phyloP scores from a whole-genome alignment of 1,140 invertebrate genomes.

The Drosophila elegans region DNA sequence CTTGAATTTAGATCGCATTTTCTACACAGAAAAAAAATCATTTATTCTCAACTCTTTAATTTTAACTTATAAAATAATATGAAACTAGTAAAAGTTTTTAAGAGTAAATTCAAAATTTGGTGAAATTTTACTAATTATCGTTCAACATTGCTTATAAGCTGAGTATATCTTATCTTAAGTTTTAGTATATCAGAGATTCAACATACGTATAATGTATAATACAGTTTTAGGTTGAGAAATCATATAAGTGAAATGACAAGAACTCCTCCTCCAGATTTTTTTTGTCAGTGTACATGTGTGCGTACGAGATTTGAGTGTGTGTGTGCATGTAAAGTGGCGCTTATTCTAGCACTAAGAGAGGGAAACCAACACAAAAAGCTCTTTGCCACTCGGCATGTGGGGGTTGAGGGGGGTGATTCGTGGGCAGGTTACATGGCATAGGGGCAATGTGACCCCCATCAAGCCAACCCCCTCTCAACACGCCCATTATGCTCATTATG shows the following conservation, averaged over 20 bases:
- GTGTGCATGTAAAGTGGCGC: conserved; percentile 62
- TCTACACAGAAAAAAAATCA: not conserved
- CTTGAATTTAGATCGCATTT: not conserved
- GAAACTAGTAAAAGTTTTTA: no score
- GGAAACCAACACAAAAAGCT: conserved; percentile 61
- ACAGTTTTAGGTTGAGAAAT: not conserved
- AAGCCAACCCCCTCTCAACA: conserved; percentile 19
- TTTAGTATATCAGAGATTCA: no score
- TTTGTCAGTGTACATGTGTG: not conserved
- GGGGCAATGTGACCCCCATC: conserved; percentile 23
- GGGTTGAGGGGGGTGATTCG: not conserved
- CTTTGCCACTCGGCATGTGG: conserved; percentile 47
- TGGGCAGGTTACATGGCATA: not conserved
- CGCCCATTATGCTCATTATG: conserved; percentile 71
- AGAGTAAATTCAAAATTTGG: no score
- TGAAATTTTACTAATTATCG: no score
- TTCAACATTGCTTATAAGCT: not conserved
- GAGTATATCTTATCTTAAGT: no score
- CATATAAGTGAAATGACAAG: not conserved
- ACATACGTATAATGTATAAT: no score
- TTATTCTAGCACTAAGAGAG: conserved; percentile 62
- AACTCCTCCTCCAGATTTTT: no score
- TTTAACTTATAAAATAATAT: no score
- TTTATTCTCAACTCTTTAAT: no score
- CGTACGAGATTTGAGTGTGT: conserved; percentile 18